phyloP scores from a whole-genome alignment of 2,888 invertebrate species.

The Campaea margaritaria region DNA sequence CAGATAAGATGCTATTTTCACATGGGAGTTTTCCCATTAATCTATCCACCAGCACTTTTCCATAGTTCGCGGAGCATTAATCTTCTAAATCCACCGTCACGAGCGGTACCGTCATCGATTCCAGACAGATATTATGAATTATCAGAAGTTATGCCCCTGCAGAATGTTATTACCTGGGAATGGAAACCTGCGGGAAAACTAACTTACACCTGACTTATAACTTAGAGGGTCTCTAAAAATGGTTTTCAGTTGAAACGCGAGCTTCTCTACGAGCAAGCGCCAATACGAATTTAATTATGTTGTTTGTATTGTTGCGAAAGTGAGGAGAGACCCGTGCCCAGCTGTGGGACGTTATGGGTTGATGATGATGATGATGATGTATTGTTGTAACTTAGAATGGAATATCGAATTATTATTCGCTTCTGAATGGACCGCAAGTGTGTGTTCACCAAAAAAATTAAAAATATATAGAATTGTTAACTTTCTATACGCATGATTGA shows the following conservation, averaged over 20 bases:
- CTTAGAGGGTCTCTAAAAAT: constrained; percentile 51
- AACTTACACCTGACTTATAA: constrained; percentile 62
- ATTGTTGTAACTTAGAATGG: too few species aligned
- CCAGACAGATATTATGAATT: constrained; percentile 35
- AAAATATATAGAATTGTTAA: too few species aligned
- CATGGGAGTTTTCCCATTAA: constrained; percentile 21
- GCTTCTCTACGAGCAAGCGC: too few species aligned
- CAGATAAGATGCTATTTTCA: constrained; percentile 17
- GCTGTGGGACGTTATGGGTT: too few species aligned
- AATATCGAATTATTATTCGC: too few species aligned
- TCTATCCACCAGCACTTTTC: constrained; percentile 15
- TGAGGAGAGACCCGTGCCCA: too few species aligned
- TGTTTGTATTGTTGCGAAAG: too few species aligned
- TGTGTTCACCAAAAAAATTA: too few species aligned
- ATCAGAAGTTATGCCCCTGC: constrained; percentile 26
- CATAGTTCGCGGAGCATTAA: constrained; percentile 21
- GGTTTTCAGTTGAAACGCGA: not conserved
- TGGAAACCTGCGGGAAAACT: constrained; percentile 59
- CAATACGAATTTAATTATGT: too few species aligned
- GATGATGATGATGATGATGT: too few species aligned
- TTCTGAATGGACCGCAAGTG: too few species aligned
- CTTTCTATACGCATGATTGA: too few species aligned
- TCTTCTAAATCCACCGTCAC: constrained; percentile 11
- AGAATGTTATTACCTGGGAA: constrained; percentile 60
- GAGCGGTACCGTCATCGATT: constrained; percentile 24